Evolutionary conservation across 2,113 vertebrate genomes (phyloP).

Genomic region (Aplodontia rufa): DNA sequence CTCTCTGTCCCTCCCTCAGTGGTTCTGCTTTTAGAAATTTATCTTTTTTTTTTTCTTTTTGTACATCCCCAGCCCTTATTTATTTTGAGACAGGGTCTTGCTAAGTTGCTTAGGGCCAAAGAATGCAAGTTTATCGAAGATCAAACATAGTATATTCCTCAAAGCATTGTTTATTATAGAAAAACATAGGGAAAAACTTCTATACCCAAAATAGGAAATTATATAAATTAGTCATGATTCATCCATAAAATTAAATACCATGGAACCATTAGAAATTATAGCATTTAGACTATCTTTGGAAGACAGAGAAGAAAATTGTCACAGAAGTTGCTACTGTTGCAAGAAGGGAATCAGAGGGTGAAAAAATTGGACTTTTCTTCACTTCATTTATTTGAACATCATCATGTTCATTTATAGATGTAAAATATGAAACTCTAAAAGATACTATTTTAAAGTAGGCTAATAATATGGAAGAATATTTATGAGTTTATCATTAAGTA

Average conservation of each 20-base stretch:
- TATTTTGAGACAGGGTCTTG: no score
- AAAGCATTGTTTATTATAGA: neutral
- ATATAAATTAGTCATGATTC: neutral
- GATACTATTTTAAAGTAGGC: slow-evolving; percentile 27
- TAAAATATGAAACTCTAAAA: slow-evolving; percentile 30
- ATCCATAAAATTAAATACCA: neutral
- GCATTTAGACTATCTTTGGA: slow-evolving; percentile 14
- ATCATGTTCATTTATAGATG: neutral
- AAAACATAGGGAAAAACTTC: slow-evolving; percentile 25
- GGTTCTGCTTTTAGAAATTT: slow-evolving; percentile 10
- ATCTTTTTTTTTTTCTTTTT: no score
- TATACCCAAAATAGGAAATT: neutral
- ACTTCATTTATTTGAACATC: slow-evolving; percentile 10
- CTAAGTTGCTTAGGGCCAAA: no score
- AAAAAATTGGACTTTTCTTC: neutral
- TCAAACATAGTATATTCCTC: neutral
- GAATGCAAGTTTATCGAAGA: neutral
- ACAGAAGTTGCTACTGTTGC: neutral
- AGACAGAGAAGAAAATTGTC: neutral
- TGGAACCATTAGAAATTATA: neutral
- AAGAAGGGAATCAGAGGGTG: neutral
- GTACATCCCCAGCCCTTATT: no score
- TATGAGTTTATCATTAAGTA: neutral
- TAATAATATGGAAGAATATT: slow-evolving; percentile 19
- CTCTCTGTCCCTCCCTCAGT: no score